Percentiles rank a stretch among this genome's conserved stretches.
These are phyloP conservation scores for Eustalomyia histrio DNA, from an alignment of 2,888 invertebrate species.

Conservation along the genomic window DNA sequence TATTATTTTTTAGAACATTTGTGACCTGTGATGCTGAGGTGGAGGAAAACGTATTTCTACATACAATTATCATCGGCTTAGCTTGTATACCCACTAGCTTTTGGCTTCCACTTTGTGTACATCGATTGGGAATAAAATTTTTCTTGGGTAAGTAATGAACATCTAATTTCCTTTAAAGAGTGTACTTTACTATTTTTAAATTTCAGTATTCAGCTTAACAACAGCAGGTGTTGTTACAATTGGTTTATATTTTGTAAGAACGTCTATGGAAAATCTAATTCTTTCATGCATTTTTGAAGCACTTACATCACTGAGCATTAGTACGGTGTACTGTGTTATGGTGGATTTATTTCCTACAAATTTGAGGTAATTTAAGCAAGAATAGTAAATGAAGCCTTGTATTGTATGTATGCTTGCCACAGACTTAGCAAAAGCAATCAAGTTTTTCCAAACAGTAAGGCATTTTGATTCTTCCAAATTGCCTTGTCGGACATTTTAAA, in stretches of 20 bases:
- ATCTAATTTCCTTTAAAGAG: not conserved
- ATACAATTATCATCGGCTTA: constrained; percentile 88
- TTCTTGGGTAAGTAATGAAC: constrained; percentile 83
- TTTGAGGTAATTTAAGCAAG: constrained; percentile 82
- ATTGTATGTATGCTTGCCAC: too few species aligned
- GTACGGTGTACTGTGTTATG: constrained; percentile 89
- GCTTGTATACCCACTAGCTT: constrained; percentile 90
- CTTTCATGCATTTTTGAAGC: constrained; percentile 90
- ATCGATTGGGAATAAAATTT: constrained; percentile 89
- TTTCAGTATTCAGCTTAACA: constrained; percentile 86
- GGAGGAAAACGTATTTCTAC: constrained; percentile 85
- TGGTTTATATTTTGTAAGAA: constrained; percentile 87
- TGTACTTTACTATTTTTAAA: not conserved
- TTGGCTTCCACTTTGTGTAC: constrained; percentile 88
- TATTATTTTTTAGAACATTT: constrained; percentile 63
- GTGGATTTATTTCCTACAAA: constrained; percentile 91
- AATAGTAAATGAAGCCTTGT: too few species aligned
- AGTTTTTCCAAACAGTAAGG: too few species aligned
- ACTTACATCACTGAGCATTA: constrained; percentile 88
- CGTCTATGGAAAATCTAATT: constrained; percentile 85
- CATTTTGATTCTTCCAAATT: too few species aligned
- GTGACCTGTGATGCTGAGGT: constrained; percentile 82
- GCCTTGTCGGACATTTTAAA: too few species aligned
- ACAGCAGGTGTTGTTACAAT: constrained; percentile 87
- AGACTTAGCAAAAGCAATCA: too few species aligned